phyloP scores from a whole-genome alignment of 2,113 vertebrate species.

The Chrysochloris asiatica region DNA sequence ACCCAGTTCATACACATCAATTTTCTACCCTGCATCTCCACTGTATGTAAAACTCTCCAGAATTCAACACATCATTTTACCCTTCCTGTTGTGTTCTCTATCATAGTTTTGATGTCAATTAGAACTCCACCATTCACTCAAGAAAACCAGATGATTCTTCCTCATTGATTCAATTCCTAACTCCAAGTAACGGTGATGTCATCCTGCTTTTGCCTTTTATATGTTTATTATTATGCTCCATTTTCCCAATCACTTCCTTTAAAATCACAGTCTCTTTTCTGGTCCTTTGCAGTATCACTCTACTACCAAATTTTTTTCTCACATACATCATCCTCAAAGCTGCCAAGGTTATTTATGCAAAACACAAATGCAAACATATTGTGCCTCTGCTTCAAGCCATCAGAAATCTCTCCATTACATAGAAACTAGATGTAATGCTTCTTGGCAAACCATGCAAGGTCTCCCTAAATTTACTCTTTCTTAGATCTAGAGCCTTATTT shows the following conservation, averaged over 20 bases:
- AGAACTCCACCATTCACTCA: too few relatives aligned
- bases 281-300: not conserved
- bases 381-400: conserved; percentile 11
- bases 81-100: not conserved
- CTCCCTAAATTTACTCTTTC: not conserved
- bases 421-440: not conserved
- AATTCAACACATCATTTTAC: not conserved
- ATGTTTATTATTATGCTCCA: too few relatives aligned
- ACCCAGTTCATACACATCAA: not conserved
- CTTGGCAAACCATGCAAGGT: not conserved
- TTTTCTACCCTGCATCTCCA: not conserved
- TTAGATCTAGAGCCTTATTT: too few relatives aligned
- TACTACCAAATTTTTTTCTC: not conserved
- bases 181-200: conserved; percentile 37
- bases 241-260: not conserved
- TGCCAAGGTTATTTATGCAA: not conserved
- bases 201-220: too few relatives aligned
- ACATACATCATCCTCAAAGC: not conserved
- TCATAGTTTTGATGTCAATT: not conserved
- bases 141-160: not conserved
- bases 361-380: not conserved
- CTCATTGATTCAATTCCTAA: not conserved
- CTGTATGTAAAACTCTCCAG: not conserved
- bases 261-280: not conserved
- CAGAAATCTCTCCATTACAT: not conserved